Percentiles rank a stretch among this genome's conserved stretches.
phyloP scores from a whole-genome alignment of 2,888 invertebrate genomes.

The Melieria omissa region DNA sequence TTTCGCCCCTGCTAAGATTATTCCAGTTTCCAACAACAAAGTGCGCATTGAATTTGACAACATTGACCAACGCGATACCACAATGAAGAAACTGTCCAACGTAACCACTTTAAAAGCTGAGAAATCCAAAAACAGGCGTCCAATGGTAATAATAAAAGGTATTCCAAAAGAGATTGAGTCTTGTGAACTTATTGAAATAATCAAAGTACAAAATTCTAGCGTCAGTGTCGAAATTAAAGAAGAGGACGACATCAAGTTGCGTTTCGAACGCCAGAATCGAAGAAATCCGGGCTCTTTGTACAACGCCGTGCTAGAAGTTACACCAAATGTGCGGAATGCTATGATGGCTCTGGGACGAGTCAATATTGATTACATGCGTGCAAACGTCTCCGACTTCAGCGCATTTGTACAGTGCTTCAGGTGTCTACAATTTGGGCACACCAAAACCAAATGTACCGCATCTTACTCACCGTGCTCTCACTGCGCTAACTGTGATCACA shows the following conservation, averaged over 20 bases:
- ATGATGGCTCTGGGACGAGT: not conserved
- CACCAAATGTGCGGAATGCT: not conserved
- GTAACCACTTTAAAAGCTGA: not conserved
- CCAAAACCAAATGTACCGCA: no score
- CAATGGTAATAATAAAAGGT: constrained; percentile 6
- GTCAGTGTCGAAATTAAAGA: not conserved
- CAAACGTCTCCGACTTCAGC: not conserved
- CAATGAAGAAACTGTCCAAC: not conserved
- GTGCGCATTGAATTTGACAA: constrained; percentile 8
- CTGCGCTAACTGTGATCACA: no score
- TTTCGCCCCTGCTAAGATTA: not conserved
- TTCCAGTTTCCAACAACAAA: no score
- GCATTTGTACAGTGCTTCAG: no score
- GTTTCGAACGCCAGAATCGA: not conserved
- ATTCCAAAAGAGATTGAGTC: not conserved
- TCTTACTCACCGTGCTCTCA: no score
- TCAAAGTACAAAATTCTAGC: not conserved
- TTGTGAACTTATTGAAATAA: not conserved
- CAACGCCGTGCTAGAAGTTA: not conserved
- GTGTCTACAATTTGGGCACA: no score
- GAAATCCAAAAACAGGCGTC: not conserved
- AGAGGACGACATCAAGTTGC: not conserved
- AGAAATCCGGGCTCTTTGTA: not conserved
- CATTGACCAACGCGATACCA: not conserved
- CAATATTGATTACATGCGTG: not conserved